A percentile compares a stretch with the other conserved stretches of the same genome.
phyloP scores from a whole-genome alignment of 2,888 invertebrate genomes.

The Phortica magna region DNA sequence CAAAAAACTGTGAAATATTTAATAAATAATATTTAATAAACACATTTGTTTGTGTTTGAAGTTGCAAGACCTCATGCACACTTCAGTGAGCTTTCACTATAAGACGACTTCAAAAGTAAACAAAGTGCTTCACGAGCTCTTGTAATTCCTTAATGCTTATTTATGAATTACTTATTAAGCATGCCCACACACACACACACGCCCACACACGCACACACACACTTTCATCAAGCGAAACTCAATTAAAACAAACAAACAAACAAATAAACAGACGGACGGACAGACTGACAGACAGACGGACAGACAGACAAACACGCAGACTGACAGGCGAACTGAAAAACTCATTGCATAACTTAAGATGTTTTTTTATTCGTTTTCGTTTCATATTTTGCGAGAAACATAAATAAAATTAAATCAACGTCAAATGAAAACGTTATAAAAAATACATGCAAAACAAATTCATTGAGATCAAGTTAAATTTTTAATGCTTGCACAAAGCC shows the following conservation, averaged over 20 bases:
- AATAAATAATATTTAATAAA: too few relatives aligned
- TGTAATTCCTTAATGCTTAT: too few relatives aligned
- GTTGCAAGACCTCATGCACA: too few relatives aligned
- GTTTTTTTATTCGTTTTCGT: neutral
- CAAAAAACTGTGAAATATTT: too few relatives aligned
- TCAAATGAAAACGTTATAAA: constrained; percentile 45
- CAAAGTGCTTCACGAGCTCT: too few relatives aligned
- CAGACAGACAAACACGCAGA: neutral
- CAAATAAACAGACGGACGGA: neutral
- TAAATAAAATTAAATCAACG: constrained; percentile 53
- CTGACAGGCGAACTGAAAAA: neutral
- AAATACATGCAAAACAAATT: constrained; percentile 49
- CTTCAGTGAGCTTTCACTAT: too few relatives aligned
- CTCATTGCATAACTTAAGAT: neutral
- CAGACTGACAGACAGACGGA: neutral
- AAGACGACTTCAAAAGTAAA: too few relatives aligned
- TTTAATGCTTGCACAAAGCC: constrained; percentile 51
- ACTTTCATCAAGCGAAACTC: neutral
- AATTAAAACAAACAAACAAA: constrained; percentile 18
- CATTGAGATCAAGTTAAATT: constrained; percentile 62
- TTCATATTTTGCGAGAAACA: constrained; percentile 3
- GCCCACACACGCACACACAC: neutral
- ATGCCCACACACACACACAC: too few relatives aligned
- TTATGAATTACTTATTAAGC: too few relatives aligned
- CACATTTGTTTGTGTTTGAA: too few relatives aligned